Percentiles rank a stretch among this genome's conserved stretches.
Evolutionary conservation across 2,113 vertebrate species (phyloP).

Genomic region (Sylvia atricapilla): DNA sequence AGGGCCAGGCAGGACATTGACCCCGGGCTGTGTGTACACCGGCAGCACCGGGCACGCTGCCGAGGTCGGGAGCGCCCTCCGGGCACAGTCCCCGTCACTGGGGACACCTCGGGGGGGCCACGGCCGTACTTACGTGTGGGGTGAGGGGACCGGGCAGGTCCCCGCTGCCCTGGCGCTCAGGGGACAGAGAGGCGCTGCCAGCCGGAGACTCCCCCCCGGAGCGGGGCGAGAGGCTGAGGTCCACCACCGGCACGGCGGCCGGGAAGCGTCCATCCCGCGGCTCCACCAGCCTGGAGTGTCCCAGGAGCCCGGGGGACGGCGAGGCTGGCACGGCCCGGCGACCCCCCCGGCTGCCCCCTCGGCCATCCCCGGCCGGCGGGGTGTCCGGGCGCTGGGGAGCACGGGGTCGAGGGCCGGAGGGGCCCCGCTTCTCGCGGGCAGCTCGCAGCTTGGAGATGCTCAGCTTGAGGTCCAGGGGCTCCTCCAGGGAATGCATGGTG

Average conservation of each 20-base stretch:
- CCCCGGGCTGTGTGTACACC: neutral
- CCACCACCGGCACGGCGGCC: conserved; percentile 79
- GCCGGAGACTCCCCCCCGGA: conserved; percentile 74
- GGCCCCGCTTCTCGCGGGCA: conserved; percentile 71
- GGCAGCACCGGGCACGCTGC: neutral
- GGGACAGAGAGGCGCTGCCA: conserved; percentile 80
- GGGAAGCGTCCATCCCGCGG: conserved; percentile 77
- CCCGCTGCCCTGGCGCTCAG: conserved; percentile 81
- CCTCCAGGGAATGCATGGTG: conserved; percentile 93
- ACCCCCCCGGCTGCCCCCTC: conserved; percentile 72
- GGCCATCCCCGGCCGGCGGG: conserved; percentile 76
- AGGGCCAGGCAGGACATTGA: neutral
- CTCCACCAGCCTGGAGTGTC: conserved; percentile 73
- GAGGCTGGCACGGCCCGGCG: neutral
- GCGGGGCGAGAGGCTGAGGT: conserved; percentile 88
- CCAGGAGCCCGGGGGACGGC: conserved; percentile 64
- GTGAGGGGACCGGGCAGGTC: conserved; percentile 74
- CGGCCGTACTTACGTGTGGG: conserved; percentile 75
- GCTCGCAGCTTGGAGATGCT: conserved; percentile 81
- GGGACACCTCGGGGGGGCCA: neutral
- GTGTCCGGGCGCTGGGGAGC: conserved; percentile 73
- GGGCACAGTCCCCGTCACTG: neutral
- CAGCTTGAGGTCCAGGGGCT: conserved; percentile 95
- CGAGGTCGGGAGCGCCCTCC: neutral
- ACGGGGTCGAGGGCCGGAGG: conserved; percentile 55